Evolutionary conservation across 2,888 invertebrate genomes (phyloP).

Genomic region (Torymus aiolomorphi): DNA sequence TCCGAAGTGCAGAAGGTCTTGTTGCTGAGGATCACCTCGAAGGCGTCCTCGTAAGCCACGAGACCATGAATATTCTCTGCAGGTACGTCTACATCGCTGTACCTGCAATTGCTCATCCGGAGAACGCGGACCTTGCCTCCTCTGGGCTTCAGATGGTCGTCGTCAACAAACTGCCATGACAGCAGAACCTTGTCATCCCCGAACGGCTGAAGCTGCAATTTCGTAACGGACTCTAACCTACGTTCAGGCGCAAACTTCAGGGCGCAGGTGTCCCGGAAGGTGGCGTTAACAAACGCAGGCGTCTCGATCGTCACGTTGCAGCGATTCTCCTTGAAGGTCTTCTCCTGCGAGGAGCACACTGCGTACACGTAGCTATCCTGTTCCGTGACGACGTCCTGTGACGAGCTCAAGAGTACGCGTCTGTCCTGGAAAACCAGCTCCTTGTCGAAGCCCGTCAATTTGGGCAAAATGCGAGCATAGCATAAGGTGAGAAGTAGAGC

Average conservation of each 20-base stretch:
- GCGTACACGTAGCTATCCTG: slow-evolving; percentile 43
- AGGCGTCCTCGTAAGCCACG: slow-evolving; percentile 7
- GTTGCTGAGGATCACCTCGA: slow-evolving; percentile 27
- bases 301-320: slow-evolving; percentile 47
- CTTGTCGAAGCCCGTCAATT: slow-evolving; percentile 18
- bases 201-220: slow-evolving; percentile 17
- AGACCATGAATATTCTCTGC: neutral
- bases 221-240: neutral
- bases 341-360: slow-evolving; percentile 17
- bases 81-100: slow-evolving; percentile 1
- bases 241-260: neutral
- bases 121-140: slow-evolving; percentile 22
- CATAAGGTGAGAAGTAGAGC: neutral
- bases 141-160: neutral
- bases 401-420: slow-evolving; percentile 5
- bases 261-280: slow-evolving; percentile 23
- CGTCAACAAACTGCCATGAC: slow-evolving; percentile 24
- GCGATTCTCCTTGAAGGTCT: slow-evolving; percentile 16
- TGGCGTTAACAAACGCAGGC: slow-evolving; percentile 34
- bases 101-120: neutral
- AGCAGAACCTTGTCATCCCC: slow-evolving; percentile 38
- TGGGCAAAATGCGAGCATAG: neutral
- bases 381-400: slow-evolving; percentile 15
- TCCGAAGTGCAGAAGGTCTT: slow-evolving; percentile 20
- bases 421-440: slow-evolving; percentile 17